These are phyloP conservation scores for Caenorhabditis sp. DNA, from an alignment of 2,888 invertebrate species.

Conservation along the genomic window DNA sequence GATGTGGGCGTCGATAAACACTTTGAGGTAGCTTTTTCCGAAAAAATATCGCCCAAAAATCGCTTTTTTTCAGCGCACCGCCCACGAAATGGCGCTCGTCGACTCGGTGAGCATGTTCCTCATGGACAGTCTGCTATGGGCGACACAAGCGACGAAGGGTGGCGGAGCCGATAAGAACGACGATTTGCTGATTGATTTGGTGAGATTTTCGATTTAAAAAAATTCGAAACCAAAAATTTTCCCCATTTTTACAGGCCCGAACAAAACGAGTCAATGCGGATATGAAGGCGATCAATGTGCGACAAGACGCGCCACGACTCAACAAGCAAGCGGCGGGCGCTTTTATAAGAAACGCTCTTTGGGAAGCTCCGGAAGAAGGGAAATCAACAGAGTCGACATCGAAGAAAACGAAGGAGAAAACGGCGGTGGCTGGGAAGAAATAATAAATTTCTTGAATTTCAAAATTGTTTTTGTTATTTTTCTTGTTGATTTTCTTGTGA, in stretches of 20 bases:
- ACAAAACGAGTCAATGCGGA: slow-evolving; percentile 54
- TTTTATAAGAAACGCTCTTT: slow-evolving; percentile 41
- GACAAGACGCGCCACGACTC: slow-evolving; percentile 62
- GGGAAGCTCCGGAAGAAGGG: slow-evolving; percentile 41
- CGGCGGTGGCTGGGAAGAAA: slow-evolving; percentile 9
- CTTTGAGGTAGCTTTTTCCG: slow-evolving; percentile 38
- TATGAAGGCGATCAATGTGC: slow-evolving; percentile 58
- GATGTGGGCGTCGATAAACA: slow-evolving; percentile 63
- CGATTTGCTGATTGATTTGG: slow-evolving; percentile 55
- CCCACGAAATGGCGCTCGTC: slow-evolving; percentile 61
- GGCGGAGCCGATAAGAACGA: slow-evolving; percentile 60
- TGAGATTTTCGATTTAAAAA: background rate
- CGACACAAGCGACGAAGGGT: slow-evolving; percentile 55
- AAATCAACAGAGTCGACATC: background rate
- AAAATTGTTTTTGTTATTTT: background rate
- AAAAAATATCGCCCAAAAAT: no score
- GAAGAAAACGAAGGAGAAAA: background rate
- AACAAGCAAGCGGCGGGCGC: slow-evolving; percentile 47
- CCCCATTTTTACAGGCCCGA: slow-evolving; percentile 28
- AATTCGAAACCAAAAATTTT: no score
- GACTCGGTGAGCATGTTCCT: slow-evolving; percentile 60
- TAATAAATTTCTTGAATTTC: slow-evolving; percentile 19
- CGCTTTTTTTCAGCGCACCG: slow-evolving; percentile 49
- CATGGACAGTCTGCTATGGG: slow-evolving; percentile 62
- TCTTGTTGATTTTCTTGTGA: background rate